phyloP scores from a whole-genome alignment of 2,797 vertebrate species.

The Phataginus tetradactyla region DNA sequence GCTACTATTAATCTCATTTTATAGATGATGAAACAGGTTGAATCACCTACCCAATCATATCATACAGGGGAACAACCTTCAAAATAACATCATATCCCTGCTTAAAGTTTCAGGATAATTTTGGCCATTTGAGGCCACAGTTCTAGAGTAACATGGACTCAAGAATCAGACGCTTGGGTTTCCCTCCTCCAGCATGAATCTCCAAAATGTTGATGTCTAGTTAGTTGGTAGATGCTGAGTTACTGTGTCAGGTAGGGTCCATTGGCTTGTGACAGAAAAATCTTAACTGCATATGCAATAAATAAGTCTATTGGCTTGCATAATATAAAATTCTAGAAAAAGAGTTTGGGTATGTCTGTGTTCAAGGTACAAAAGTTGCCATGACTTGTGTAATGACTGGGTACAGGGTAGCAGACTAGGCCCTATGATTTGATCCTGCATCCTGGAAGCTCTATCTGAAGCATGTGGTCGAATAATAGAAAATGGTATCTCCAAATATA shows the following conservation, averaged over 20 bases:
- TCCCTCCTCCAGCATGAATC: neutral
- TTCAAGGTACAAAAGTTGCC: neutral
- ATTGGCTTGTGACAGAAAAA: neutral
- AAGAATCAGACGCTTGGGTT: neutral
- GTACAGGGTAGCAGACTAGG: neutral
- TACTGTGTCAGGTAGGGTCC: neutral
- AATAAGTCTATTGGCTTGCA: neutral
- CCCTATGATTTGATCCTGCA: neutral
- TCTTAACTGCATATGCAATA: neutral
- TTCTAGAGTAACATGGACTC: neutral
- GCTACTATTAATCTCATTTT: neutral
- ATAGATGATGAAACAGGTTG: neutral
- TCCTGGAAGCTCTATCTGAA: neutral
- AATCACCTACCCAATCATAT: neutral
- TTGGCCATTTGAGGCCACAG: neutral
- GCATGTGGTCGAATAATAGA: neutral
- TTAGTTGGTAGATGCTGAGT: neutral
- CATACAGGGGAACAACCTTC: neutral
- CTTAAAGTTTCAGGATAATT: neutral
- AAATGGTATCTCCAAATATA: neutral
- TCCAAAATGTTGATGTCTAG: neutral
- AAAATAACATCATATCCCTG: neutral
- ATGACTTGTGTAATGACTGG: neutral
- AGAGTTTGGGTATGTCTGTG: neutral
- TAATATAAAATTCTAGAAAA: neutral